Evolutionary conservation across 2,888 invertebrate genomes (phyloP).

Genomic region (Microctonus brassicae): DNA sequence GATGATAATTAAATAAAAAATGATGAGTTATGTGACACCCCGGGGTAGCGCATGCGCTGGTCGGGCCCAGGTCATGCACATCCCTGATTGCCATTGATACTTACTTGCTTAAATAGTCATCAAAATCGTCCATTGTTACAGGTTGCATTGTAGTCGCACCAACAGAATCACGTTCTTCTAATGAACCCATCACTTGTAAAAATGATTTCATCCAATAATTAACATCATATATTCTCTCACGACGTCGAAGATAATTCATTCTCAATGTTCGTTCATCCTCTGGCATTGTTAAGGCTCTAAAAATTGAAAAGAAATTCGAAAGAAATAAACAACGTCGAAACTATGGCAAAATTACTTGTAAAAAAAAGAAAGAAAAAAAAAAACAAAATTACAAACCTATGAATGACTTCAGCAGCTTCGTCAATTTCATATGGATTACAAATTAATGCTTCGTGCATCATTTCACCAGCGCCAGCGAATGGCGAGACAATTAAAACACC

Average conservation of each 20-base stretch:
- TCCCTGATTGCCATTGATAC: conserved; percentile 58
- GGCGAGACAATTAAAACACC: conserved; percentile 91
- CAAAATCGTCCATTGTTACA: conserved; percentile 91
- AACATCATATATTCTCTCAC: conserved; percentile 87
- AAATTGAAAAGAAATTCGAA: conserved; percentile 32
- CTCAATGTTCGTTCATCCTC: conserved; percentile 88
- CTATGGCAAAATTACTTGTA: neutral
- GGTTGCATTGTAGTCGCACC: conserved; percentile 90
- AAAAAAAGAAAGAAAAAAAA: neutral
- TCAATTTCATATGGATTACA: conserved; percentile 92
- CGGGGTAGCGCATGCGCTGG: conserved; percentile 59
- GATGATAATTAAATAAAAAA: conserved; percentile 8
- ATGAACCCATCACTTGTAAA: conserved; percentile 87
- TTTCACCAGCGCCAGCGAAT: conserved; percentile 92
- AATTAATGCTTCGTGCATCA: conserved; percentile 92
- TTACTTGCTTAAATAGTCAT: conserved; percentile 89
- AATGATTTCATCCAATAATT: conserved; percentile 92
- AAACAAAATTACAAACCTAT: conserved; percentile 71
- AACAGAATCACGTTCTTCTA: conserved; percentile 85
- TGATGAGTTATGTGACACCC: conserved; percentile 26
- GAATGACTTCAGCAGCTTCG: conserved; percentile 88
- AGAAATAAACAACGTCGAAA: too few relatives aligned
- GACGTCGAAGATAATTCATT: conserved; percentile 86
- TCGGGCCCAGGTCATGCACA: conserved; percentile 64
- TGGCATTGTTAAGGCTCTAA: conserved; percentile 88